A percentile compares a stretch with the other conserved stretches of the same genome.
Conservation (phyloP, 2,888 invertebrate genomes). For the Xylophagus ater region DNA sequence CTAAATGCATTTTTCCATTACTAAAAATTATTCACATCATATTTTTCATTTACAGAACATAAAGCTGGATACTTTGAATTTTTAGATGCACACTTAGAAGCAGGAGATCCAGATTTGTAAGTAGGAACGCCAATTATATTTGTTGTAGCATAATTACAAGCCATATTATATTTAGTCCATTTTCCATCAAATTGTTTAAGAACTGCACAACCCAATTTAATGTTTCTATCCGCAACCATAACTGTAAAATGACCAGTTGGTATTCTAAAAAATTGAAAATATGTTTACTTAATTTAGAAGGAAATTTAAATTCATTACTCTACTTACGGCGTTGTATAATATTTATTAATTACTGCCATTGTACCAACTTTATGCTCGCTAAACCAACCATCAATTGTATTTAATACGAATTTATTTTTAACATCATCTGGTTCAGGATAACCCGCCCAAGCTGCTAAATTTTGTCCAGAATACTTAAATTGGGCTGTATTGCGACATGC, state of each 20-base stretch:
- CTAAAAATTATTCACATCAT: background rate
- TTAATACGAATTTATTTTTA: background rate
- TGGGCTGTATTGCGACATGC: no score
- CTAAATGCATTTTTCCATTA: background rate
- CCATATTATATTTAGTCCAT: background rate
- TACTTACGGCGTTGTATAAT: conserved; percentile 1
- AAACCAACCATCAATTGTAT: conserved; percentile 7
- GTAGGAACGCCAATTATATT: background rate
- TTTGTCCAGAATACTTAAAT: conserved; percentile 11
- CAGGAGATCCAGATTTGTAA: background rate
- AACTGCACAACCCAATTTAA: background rate
- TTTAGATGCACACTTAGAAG: background rate
- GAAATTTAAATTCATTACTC: background rate
- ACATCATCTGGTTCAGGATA: background rate
- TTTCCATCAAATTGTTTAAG: background rate
- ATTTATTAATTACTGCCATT: conserved; percentile 1
- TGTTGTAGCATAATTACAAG: background rate
- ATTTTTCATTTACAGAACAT: background rate
- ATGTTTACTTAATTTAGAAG: background rate
- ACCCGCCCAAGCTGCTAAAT: conserved; percentile 7
- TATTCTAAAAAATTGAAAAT: background rate
- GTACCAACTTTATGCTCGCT: conserved; percentile 6
- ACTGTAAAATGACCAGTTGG: background rate
- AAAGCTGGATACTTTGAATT: background rate
- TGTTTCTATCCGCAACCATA: background rate